Base-by-base conservation (phyloP, 2,888 invertebrate genomes). In the Himalopsyche japonica region DNA sequence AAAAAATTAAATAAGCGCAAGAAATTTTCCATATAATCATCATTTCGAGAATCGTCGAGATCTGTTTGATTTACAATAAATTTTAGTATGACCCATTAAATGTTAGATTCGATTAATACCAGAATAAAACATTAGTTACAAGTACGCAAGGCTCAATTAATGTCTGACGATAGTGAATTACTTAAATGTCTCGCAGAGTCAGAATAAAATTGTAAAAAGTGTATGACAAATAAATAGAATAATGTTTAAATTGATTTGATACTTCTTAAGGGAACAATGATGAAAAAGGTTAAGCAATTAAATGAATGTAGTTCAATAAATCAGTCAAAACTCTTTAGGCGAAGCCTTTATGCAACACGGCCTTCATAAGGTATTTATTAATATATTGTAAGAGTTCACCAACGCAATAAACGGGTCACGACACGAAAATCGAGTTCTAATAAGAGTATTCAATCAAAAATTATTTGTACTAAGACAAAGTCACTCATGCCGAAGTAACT, bases 391-490 rank as follows among this genome's bases (percentile, higher is more conserved):
- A 70, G 70, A 70, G 15, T 70, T 8, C 27, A 70, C 70, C 57
- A 82, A 82, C 77, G 83, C 81, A 80, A 34, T 57, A 83, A 83
- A 83, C 83, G 83, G 83, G 85, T 83, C 85, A 85, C 81, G 83
- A 81, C 76, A 80, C 49, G 37, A 49, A 80, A 78, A n/a, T 43
- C 30, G 48, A 76, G 37, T 78, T 80, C 48, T 77, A 84, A 84
- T 78, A 77, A 80, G 43, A 27, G 84, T 82, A 81, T 84, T 82
- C 81, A 80, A 82, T 84, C 82, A 82, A 79, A 79, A 78, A 79
- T 82, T 81, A 84, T 84, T 81, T 37, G 49, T 43, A 70, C 70
- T 27, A 15, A 70, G 70, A 70, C 70, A 70, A 70, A 70, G 70
- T 70, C 70, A 70, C 70, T 70, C 70, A 27, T 27, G 24, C 70